Evolutionary conservation across 1,140 invertebrate species (phyloP).

Genomic region (Bemisia tabaci): DNA sequence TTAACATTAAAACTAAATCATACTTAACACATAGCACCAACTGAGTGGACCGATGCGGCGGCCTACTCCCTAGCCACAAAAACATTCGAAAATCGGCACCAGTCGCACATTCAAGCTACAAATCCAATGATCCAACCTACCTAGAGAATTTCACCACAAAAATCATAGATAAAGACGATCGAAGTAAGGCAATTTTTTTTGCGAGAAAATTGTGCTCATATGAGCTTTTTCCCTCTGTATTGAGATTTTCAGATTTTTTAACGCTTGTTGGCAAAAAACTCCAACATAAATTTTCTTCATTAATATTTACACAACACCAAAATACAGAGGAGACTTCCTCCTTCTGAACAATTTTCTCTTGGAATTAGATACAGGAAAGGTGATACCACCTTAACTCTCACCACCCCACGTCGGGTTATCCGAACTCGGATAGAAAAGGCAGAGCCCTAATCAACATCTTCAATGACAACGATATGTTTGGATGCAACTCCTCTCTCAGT

Average conservation of each 20-base stretch:
- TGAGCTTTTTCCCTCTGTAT: too few species aligned
- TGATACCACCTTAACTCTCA: not conserved
- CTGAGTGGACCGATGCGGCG: not conserved
- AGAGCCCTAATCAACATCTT: not conserved
- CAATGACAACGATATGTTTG: too few species aligned
- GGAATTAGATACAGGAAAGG: not conserved
- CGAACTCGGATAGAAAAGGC: not conserved
- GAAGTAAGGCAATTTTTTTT: not conserved
- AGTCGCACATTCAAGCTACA: not conserved
- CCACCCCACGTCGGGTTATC: not conserved
- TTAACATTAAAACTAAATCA: not conserved
- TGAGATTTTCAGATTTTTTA: too few species aligned
- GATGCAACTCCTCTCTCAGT: not conserved
- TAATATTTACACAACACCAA: not conserved
- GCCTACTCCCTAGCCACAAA: not conserved
- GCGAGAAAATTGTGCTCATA: too few species aligned
- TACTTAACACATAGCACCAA: not conserved
- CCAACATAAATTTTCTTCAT: too few species aligned
- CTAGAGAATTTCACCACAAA: not conserved
- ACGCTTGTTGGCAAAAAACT: too few species aligned
- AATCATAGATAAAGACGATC: not conserved
- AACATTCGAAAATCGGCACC: not conserved
- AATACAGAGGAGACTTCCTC: not conserved
- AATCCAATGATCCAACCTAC: not conserved
- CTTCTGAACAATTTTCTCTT: not conserved